A percentile compares a stretch with the other conserved stretches of the same genome.
These are phyloP conservation scores for Microtus oregoni DNA, from an alignment of 2,113 vertebrate genomes.

Conservation along the genomic window DNA sequence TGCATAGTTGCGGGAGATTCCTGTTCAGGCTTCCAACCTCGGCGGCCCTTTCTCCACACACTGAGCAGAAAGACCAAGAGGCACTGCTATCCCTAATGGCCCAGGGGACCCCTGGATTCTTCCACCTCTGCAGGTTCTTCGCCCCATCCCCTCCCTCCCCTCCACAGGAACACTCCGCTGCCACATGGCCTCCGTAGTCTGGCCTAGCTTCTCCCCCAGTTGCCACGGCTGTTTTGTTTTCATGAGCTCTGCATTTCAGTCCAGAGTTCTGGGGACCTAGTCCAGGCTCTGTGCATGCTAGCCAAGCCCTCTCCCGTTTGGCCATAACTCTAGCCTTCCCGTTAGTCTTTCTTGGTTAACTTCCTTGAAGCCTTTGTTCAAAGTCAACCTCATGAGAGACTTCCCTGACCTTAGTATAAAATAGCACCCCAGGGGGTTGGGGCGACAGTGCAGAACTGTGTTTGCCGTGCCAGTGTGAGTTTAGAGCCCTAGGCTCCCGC, in stretches of 20 bases:
- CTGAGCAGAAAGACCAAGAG: neutral
- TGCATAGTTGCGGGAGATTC: neutral
- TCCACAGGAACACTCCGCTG: fast-evolving
- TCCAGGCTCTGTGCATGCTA: neutral
- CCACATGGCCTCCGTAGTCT: neutral
- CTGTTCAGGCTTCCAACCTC: neutral
- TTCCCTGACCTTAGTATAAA: neutral
- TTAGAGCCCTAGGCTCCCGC: neutral
- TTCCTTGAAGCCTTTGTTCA: neutral
- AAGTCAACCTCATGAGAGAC: neutral
- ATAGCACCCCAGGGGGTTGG: neutral
- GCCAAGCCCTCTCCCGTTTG: too few relatives aligned
- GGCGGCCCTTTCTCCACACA: neutral
- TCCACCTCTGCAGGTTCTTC: neutral
- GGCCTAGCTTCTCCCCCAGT: neutral
- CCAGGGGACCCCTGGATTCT: neutral
- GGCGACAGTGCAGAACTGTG: fast-evolving
- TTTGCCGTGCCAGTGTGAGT: neutral
- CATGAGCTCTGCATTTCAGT: neutral
- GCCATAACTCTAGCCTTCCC: neutral
- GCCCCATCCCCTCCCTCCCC: too few relatives aligned
- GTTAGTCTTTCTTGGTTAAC: neutral
- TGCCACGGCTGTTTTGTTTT: neutral
- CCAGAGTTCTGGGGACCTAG: neutral
- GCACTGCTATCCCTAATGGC: neutral